Evolutionary conservation across 2,113 vertebrate genomes (phyloP), one percentile per base, ranked within the genome.

Genomic region (Pelobates fuscus): DNA sequence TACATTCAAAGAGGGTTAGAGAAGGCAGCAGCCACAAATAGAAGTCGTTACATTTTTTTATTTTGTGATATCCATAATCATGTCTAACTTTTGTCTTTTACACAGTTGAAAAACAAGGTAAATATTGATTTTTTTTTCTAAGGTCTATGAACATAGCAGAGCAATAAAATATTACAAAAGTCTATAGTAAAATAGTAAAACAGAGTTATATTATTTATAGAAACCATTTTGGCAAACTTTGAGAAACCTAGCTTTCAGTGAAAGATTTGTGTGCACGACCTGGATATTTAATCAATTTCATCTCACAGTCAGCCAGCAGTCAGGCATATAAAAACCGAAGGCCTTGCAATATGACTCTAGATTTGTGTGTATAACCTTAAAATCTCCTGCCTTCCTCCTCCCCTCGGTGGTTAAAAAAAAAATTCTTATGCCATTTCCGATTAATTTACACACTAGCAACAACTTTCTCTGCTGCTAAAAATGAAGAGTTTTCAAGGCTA

Each of bases 351-450:
- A 78, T 57, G 37, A 77, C 77, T 81, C 80, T 65, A 54, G 77
- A 61, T 41, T 81, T 79, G 80, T 65, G 54, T 10, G 60, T n/a
- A 43, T 74, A 80, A 78, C 52, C 74, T 78, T 79, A 76, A 59
- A 79, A 49, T 81, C 55, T 24, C 69, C 75, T 77, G 81, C 88
- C 88, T 79, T 90, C 59, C 84, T 81, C 21, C 83, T 88, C 73
- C 88, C 91, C 67, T 91, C 88, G 67, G 88, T 55, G 86, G 88
- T 52, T 89, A 92, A 85, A 90, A 80, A 2, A 86, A 90, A 85
- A 94, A 91, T 83, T 92, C 77, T 79, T 91, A 3, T 91, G 70
- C 87, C 89, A 80, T 89, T 93, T 80, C 82, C 87, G 80, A 91
- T 88, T 83, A 86, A 91, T 71, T 90, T 88, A 81, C 84, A 91